These are phyloP conservation scores for Ditylenchus weischeri DNA, from an alignment of 2,888 invertebrate genomes.

Conservation along the genomic window DNA sequence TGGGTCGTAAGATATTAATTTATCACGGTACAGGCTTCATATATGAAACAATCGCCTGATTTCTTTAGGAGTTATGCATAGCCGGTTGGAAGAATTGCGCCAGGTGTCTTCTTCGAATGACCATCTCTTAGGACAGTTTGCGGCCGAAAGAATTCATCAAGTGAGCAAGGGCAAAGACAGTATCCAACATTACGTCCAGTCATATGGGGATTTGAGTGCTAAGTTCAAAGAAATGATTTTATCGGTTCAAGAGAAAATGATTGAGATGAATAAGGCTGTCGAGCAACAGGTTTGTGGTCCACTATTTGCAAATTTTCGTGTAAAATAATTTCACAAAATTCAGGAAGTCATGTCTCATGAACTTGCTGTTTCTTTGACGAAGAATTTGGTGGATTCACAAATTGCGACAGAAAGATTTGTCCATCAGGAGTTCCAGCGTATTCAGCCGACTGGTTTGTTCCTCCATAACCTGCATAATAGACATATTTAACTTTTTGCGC, in stretches of 20 bases:
- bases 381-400: slow-evolving; percentile 21
- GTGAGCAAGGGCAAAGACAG: slow-evolving; percentile 8
- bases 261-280: slow-evolving; percentile 8
- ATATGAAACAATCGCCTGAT: too few species aligned
- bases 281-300: neutral
- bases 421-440: slow-evolving; percentile 28
- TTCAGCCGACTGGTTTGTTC: slow-evolving; percentile 14
- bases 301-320: neutral
- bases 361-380: slow-evolving; percentile 2
- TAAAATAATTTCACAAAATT: neutral
- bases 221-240: too few species aligned
- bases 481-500: too few species aligned
- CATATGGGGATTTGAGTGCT: neutral
- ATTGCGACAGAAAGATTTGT: slow-evolving; percentile 27
- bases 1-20: too few species aligned
- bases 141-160: slow-evolving; percentile 21
- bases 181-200: slow-evolving; percentile 8
- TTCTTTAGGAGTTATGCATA: slow-evolving; percentile 16
- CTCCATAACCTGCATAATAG: neutral
- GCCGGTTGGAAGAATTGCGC: slow-evolving; percentile 30
- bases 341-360: slow-evolving; percentile 8
- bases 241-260: neutral
- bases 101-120: slow-evolving; percentile 24
- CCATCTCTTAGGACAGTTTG: slow-evolving; percentile 30
- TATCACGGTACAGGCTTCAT: too few species aligned